These are phyloP conservation scores for Monodelphis domestica DNA, from an alignment of 2,797 vertebrate genomes.

Conservation along the genomic window DNA sequence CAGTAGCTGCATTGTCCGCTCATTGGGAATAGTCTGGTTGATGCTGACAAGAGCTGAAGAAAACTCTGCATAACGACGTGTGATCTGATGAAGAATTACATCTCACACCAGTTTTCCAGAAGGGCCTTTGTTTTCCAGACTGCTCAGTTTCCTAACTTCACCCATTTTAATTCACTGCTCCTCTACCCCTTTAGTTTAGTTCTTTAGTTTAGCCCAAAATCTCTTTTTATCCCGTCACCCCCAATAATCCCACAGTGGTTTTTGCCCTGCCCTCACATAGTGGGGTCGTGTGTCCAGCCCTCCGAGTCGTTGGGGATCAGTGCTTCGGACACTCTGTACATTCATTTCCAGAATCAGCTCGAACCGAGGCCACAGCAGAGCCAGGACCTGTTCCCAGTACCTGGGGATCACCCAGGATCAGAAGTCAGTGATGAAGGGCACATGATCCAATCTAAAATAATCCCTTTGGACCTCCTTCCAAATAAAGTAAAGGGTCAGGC, in stretches of 20 bases:
- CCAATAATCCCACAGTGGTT: background rate
- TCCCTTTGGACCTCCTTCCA: background rate
- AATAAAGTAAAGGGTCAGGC: background rate
- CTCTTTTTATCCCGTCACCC: background rate
- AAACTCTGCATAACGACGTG: slow-evolving; percentile 94
- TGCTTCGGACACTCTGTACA: slow-evolving; percentile 94
- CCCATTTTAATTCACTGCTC: background rate
- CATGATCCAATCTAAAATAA: background rate
- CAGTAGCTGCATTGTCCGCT: slow-evolving; percentile 90
- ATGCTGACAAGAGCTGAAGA: slow-evolving; percentile 96
- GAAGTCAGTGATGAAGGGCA: slow-evolving; percentile 19
- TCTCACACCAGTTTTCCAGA: background rate
- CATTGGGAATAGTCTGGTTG: slow-evolving; percentile 95
- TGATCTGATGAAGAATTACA: slow-evolving; percentile 86
- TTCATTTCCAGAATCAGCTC: slow-evolving; percentile 95
- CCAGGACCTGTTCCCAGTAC: slow-evolving; percentile 94
- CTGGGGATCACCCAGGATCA: slow-evolving; percentile 79
- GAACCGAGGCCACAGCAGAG: slow-evolving; percentile 94
- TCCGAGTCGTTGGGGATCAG: slow-evolving; percentile 94
- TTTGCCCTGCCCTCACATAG: slow-evolving; percentile 85
- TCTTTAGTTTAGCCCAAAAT: background rate
- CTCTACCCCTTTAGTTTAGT: no score
- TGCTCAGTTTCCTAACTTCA: no score
- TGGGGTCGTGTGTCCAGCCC: slow-evolving; percentile 94
- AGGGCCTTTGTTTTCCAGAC: background rate